Base-by-base conservation (phyloP, 2,797 vertebrate genomes). In the Siniperca obscura region DNA sequence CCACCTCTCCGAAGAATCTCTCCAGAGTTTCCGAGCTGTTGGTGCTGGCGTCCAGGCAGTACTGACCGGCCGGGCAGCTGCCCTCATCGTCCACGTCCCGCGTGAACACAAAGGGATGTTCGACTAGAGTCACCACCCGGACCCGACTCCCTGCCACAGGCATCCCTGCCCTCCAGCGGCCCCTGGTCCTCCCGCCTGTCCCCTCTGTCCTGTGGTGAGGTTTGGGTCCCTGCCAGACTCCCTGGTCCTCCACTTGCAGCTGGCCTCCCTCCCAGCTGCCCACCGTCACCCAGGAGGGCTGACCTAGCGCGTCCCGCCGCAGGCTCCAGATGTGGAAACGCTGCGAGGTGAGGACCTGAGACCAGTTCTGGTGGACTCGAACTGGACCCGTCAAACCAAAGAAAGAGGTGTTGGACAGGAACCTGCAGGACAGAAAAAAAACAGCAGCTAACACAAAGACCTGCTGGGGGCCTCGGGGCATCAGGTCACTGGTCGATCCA, bases 101-200 rank as follows among this genome's bases (percentile, higher is more conserved):
- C 0, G 96, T 96, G 81, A 98, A 98, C 60, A 98, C 97, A 0
- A 98, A 98, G 0, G 97, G 98, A 13, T 98, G 97, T 70, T 98
- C 97, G 81, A 98, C 97, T 79, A 98, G 79, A 0, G 97, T 98
- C 69, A 98, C 98, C 87, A 98, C 97, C 0, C 97, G 92, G 52
- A 98, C 93, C 70, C 92, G 95, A 34, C 69, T 78, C 0, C 64
- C 93, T 0, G 65, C 74, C 27, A 92, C 94, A 0, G 95, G 94
- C 79, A 91, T 89, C 7, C 95, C 93, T 0, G 90, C 76, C 7
- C 84, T 81, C 95, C 95, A 95, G 38, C 87, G 91, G 5, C 80
- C 90, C 19, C 74, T 84, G 10, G 80, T 86, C 38, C 61, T 72
- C 22, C 91, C 81, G 0, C 77, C 87, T 2, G 71, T 50, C 4